Evolutionary conservation across 2,797 vertebrate species (phyloP), one percentile per base, ranked within the genome.

Genomic region (Fistularia tabacaria): DNA sequence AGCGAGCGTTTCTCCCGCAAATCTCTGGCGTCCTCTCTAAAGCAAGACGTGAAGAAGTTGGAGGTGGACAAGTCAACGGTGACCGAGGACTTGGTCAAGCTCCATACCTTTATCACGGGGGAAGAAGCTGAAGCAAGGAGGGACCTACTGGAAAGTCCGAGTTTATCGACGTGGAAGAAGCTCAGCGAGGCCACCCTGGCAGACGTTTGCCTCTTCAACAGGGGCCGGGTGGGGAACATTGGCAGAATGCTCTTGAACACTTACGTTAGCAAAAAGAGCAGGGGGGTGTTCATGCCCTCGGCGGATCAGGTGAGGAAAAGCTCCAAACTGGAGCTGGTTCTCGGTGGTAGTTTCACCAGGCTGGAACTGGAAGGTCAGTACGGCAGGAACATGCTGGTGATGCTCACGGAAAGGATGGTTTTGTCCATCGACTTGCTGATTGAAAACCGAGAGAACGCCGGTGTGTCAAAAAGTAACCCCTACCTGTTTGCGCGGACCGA

Each of bases 401-500:
- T 90, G 36, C 71, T 90, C 41, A 89, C 86, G 0, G 72, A 84
- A 39, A 69, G 65, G 25, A 89, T 90, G 86, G 77, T 83, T 58
- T 74, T 61, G 3, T 83, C 82, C 25, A 70, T 90, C 1, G 72
- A 90, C 51, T 49, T 87, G 11, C 84, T 90, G 12, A 57, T 82
- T 51, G 76, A 77, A 63, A 76, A 79, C 44, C 62, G 88, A 61
- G 75, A 83, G 36, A 69, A 69, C 38, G 83, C 78, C 0, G 82
- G 85, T 1, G 86, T 90, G 38, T 81, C 83, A 38, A 81, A 82
- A 66, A 79, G 59, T 0, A 90, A 90, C 54, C 73, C 80, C 0
- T 90, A 87, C 57, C 73, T 90, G 37, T 90, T 90, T 78, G 87
- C 87, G 36, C 72, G 87, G 56, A 85, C 73, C n/a, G 88, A 90